These are phyloP conservation scores for Emydoidea blandingii DNA, from an alignment of 2,797 vertebrate genomes.

Conservation along the genomic window DNA sequence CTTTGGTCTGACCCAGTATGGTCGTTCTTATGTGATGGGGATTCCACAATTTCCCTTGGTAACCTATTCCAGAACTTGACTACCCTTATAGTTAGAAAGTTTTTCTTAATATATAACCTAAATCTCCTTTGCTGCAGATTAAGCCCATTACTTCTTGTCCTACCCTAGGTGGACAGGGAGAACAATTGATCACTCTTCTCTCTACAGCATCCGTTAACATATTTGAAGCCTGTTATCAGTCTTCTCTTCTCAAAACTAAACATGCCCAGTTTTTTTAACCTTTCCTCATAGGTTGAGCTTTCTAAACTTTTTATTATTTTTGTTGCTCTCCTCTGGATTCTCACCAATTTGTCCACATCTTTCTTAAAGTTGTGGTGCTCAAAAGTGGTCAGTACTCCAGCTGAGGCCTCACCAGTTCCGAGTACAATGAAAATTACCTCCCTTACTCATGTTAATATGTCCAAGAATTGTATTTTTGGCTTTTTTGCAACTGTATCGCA, in stretches of 20 bases:
- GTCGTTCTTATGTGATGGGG: background rate
- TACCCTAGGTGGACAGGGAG: background rate
- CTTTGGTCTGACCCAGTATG: no score
- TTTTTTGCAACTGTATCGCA: background rate
- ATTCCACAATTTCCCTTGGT: background rate
- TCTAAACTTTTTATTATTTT: background rate
- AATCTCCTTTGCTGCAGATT: background rate
- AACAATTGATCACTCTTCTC: background rate
- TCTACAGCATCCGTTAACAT: background rate
- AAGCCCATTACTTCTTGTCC: background rate
- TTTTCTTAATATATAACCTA: background rate
- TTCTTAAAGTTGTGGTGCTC: background rate
- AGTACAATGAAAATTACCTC: background rate
- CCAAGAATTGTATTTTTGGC: background rate
- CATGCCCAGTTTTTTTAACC: background rate
- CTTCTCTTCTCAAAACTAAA: background rate
- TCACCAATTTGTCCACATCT: background rate
- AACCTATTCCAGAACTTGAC: background rate
- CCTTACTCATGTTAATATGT: background rate
- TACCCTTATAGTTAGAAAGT: background rate
- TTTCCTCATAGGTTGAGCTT: background rate
- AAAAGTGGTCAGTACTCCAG: background rate
- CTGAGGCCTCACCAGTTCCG: background rate
- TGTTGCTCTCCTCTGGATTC: background rate
- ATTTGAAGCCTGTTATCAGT: background rate